Evolutionary conservation across 2,113 vertebrate species (phyloP).

Genomic region (Oncorhynchus clarkii): DNA sequence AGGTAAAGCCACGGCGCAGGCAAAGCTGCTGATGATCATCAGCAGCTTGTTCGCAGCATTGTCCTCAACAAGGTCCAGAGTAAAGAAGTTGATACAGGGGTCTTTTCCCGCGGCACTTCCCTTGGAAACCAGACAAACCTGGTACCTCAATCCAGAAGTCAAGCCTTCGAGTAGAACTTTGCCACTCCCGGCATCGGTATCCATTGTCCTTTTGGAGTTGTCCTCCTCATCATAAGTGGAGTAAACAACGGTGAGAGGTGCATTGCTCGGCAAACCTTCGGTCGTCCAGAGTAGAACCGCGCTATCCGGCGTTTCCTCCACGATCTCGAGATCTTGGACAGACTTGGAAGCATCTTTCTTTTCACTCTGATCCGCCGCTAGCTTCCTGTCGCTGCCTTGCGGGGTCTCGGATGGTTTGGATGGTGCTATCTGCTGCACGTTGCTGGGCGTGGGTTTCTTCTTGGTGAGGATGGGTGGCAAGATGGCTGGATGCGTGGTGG

Average conservation of each 20-base stretch:
- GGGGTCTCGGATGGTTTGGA: conserved; percentile 62
- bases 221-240: conserved; percentile 85
- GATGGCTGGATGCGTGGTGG: conserved; percentile 29
- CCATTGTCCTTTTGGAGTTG: conserved; percentile 78
- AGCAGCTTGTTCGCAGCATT: conserved; percentile 68
- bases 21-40: conserved; percentile 72
- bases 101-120: conserved; percentile 75
- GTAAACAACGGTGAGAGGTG: conserved; percentile 81
- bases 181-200: conserved; percentile 76
- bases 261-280: conserved; percentile 61
- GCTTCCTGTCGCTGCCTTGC: conserved; percentile 58
- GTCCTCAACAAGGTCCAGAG: conserved; percentile 59
- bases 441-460: conserved; percentile 35
- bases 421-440: conserved; percentile 51
- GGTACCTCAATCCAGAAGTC: conserved; percentile 80
- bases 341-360: conserved; percentile 61
- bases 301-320: conserved; percentile 80
- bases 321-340: conserved; percentile 79
- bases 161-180: conserved; percentile 85
- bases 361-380: conserved; percentile 62
- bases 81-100: conserved; percentile 90
- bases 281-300: conserved; percentile 85
- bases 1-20: conserved; percentile 77
- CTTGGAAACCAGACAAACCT: conserved; percentile 86
- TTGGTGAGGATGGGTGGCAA: conserved; percentile 18